Conservation (phyloP, 2,113 vertebrate species). For the Neofelis nebulosa region DNA sequence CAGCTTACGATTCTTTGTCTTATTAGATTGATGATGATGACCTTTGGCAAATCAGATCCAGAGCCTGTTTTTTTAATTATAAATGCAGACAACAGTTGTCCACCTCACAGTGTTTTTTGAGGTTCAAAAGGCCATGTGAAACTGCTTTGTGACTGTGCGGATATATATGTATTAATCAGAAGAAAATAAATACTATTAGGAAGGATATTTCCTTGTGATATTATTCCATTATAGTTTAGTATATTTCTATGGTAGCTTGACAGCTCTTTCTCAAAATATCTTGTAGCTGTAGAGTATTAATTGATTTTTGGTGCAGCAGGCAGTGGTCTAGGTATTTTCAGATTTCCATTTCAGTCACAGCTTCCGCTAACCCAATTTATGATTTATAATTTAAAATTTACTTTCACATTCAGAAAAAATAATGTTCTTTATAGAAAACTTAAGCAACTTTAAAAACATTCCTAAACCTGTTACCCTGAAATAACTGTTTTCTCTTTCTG, state of each 20-base stretch:
- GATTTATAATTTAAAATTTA: conserved; percentile 37
- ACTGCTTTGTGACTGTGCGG: not conserved
- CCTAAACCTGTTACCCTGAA: not conserved
- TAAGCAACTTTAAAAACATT: conserved; percentile 12
- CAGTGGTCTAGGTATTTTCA: not conserved
- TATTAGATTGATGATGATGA: not conserved
- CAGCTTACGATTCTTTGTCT: not conserved
- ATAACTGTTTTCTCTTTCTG: conserved; percentile 32
- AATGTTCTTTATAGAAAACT: conserved; percentile 12
- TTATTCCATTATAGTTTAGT: conserved; percentile 26
- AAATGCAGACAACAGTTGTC: not conserved
- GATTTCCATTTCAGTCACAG: not conserved
- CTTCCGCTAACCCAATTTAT: not conserved
- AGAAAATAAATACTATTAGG: not conserved
- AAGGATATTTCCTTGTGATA: conserved; percentile 52
- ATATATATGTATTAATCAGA: conserved; percentile 33
- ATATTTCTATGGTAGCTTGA: conserved; percentile 69
- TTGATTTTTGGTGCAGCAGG: conserved; percentile 15
- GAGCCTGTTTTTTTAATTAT: not conserved
- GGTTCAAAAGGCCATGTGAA: not conserved
- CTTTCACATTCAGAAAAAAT: conserved; percentile 9
- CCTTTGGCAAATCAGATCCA: not conserved
- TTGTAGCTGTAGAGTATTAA: not conserved
- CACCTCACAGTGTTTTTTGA: not conserved
- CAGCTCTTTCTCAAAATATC: conserved; percentile 44